A percentile compares a stretch with the other conserved stretches of the same genome.
Evolutionary conservation across 2,888 invertebrate genomes (phyloP).

Genomic region (Phymatocera aterrima): DNA sequence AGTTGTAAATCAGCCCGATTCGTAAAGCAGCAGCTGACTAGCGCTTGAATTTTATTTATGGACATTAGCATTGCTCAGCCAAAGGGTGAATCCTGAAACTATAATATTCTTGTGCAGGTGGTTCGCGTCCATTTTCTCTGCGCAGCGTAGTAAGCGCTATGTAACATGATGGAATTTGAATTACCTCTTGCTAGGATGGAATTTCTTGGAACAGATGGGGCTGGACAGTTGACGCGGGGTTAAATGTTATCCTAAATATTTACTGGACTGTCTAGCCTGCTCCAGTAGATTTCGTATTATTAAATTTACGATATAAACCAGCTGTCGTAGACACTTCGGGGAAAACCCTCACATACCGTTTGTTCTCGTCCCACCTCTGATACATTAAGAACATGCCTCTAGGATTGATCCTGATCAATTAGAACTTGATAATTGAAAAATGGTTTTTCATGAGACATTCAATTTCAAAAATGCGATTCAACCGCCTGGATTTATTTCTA

Average conservation of each 20-base stretch:
- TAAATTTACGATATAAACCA: neutral
- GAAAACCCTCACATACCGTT: neutral
- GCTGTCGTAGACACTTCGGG: neutral
- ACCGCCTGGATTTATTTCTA: neutral
- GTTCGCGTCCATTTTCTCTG: neutral
- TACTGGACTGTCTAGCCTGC: neutral
- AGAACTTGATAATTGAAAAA: neutral
- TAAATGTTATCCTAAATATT: neutral
- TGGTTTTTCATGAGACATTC: neutral
- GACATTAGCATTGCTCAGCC: neutral
- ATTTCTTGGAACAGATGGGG: constrained; percentile 1
- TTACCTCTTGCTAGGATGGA: neutral
- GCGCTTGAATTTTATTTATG: neutral
- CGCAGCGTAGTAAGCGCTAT: neutral
- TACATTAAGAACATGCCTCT: neutral
- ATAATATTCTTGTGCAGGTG: neutral
- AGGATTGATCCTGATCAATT: neutral
- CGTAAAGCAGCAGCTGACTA: neutral
- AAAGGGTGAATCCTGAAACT: neutral
- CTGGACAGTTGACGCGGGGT: constrained; percentile 26
- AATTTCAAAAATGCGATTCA: neutral
- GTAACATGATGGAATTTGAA: constrained; percentile 15
- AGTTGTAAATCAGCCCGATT: constrained; percentile 29
- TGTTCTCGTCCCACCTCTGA: neutral
- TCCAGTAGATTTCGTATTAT: neutral